phyloP scores from a whole-genome alignment of 2,888 invertebrate genomes.

The Zootermopsis nevadensis region DNA sequence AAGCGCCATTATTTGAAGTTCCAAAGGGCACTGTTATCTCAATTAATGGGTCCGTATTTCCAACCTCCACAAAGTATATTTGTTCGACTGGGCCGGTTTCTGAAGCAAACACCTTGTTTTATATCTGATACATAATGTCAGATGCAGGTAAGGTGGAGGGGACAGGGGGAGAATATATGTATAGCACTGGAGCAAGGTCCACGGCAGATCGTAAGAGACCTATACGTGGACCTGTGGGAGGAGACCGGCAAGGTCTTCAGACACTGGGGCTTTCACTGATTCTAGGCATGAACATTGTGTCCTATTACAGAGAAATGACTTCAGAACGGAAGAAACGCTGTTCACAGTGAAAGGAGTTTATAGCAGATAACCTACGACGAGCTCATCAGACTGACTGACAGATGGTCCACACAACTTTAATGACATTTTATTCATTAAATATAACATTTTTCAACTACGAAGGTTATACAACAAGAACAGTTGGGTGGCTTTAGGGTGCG shows the following conservation, averaged over 20 bases:
- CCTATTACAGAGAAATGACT: not conserved
- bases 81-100: constrained; percentile 47
- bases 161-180: constrained; percentile 26
- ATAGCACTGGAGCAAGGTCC: constrained; percentile 39
- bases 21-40: constrained; percentile 1
- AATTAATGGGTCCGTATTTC: not conserved
- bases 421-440: too few relatives aligned
- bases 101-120: constrained; percentile 48
- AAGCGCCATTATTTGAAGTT: constrained; percentile 38
- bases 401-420: too few relatives aligned
- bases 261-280: constrained; percentile 5
- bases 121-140: constrained; percentile 50
- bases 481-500: too few relatives aligned
- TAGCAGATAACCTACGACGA: too few relatives aligned
- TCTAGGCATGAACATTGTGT: not conserved
- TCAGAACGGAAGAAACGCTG: too few relatives aligned
- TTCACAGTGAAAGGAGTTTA: too few relatives aligned
- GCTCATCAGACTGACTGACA: too few relatives aligned
- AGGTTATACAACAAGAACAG: too few relatives aligned
- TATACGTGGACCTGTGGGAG: constrained; percentile 4
- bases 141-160: not conserved
- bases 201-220: not conserved
- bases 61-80: constrained; percentile 30
- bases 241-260: not conserved
- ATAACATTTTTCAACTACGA: too few relatives aligned